These are phyloP conservation scores for Mechanitis mazaeus DNA, from an alignment of 2,888 invertebrate genomes.

Conservation along the genomic window DNA sequence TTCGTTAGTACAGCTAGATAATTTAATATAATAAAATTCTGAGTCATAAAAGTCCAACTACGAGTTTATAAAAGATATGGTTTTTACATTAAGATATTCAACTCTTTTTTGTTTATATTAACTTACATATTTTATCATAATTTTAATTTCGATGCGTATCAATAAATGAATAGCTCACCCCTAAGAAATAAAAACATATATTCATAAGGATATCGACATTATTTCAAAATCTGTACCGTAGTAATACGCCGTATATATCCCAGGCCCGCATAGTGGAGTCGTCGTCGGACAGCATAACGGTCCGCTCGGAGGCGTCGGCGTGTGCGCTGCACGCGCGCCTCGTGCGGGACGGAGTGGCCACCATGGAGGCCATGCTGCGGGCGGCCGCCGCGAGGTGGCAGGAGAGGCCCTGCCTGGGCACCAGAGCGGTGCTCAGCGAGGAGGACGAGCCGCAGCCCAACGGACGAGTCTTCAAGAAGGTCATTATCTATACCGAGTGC, in stretches of 20 bases:
- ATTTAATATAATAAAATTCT: too few species aligned
- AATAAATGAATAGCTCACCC: too few species aligned
- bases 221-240: not conserved
- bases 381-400: conserved; percentile 86
- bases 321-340: conserved; percentile 83
- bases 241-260: conserved; percentile 1
- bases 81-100: too few species aligned
- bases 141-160: too few species aligned
- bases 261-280: conserved; percentile 83
- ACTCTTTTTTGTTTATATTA: too few species aligned
- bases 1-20: too few species aligned
- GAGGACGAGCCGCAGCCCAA: conserved; percentile 96
- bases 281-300: conserved; percentile 82
- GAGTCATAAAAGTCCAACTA: too few species aligned
- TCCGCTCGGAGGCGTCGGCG: conserved; percentile 83
- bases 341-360: conserved; percentile 85
- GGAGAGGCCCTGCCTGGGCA: conserved; percentile 88
- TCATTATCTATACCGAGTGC: conserved; percentile 38
- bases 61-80: too few species aligned
- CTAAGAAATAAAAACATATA: too few species aligned
- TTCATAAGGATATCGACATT: too few species aligned
- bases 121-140: too few species aligned
- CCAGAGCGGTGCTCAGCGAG: conserved; percentile 92
- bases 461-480: conserved; percentile 97
- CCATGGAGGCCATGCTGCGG: conserved; percentile 89